A percentile compares a stretch with the other conserved stretches of the same genome.
These are phyloP conservation scores for Hafferia zeledoni DNA, from an alignment of 2,797 vertebrate genomes.

Conservation along the genomic window DNA sequence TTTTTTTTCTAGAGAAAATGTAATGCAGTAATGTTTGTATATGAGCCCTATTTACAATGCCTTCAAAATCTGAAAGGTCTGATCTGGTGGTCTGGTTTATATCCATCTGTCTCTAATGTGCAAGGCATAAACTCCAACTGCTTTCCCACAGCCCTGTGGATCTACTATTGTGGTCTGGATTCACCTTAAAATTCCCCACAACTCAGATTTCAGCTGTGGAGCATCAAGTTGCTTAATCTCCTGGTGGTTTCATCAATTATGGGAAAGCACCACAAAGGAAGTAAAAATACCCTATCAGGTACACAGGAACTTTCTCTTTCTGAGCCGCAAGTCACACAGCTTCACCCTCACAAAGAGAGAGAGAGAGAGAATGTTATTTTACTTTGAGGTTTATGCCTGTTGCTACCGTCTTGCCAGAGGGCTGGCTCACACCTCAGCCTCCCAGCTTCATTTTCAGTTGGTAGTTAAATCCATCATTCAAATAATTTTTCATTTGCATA, in stretches of 20 bases:
- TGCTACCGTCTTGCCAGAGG: neutral
- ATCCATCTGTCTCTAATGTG: neutral
- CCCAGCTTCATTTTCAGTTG: neutral
- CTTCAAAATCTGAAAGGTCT: neutral
- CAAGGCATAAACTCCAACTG: neutral
- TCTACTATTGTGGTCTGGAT: neutral
- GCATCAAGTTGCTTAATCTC: neutral
- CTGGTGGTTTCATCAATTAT: neutral
- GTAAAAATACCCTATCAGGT: neutral
- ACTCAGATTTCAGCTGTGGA: neutral
- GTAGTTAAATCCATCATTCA: slow-evolving; percentile 1
- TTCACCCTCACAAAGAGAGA: neutral
- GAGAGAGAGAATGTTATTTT: neutral
- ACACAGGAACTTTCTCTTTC: neutral
- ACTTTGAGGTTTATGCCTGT: neutral
- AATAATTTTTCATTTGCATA: neutral
- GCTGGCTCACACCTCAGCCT: slow-evolving; percentile 26
- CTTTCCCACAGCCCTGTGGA: neutral
- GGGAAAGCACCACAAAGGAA: neutral
- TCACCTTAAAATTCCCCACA: neutral
- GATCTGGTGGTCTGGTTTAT: neutral
- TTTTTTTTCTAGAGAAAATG: neutral
- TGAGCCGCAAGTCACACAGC: neutral
- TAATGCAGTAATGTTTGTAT: neutral
- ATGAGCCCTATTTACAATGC: neutral